Conservation (phyloP, 2,113 vertebrate species). For the Eupsittula cactorum region DNA sequence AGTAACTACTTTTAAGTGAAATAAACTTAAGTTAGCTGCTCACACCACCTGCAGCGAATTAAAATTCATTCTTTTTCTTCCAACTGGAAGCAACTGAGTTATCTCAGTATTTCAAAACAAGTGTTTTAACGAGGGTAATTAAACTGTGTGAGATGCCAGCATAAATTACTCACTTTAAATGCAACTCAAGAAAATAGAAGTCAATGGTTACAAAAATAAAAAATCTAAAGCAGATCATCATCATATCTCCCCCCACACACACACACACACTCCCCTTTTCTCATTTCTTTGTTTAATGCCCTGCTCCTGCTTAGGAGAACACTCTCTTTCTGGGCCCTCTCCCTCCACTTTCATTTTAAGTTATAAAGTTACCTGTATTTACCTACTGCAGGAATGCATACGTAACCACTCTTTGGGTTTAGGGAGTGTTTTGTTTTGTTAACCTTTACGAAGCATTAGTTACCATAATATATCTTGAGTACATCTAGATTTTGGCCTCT, state of each 20-base stretch:
- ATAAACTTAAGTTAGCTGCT: background rate
- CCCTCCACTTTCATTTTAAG: constrained; percentile 13
- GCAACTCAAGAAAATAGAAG: background rate
- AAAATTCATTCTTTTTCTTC: background rate
- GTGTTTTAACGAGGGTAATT: background rate
- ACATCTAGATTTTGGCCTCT: background rate
- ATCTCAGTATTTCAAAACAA: background rate
- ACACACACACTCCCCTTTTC: background rate
- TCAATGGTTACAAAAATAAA: background rate
- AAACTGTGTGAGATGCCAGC: background rate
- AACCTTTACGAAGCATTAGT: constrained; percentile 28
- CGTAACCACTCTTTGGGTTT: constrained; percentile 11
- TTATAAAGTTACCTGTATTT: constrained; percentile 20
- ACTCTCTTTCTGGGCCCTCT: background rate
- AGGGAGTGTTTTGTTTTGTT: constrained; percentile 63
- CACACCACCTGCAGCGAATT: background rate
- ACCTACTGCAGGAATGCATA: constrained; percentile 23
- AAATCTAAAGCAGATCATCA: background rate
- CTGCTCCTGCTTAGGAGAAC: background rate
- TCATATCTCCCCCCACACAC: too few species aligned
- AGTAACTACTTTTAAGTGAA: background rate
- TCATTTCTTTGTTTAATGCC: background rate
- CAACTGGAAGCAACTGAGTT: background rate
- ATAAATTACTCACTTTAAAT: background rate
- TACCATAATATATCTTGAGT: background rate